A percentile compares a stretch with the other conserved stretches of the same genome.
These are phyloP conservation scores for Mormyrops attenuatus DNA, from an alignment of 2,797 vertebrate genomes.

Conservation along the genomic window DNA sequence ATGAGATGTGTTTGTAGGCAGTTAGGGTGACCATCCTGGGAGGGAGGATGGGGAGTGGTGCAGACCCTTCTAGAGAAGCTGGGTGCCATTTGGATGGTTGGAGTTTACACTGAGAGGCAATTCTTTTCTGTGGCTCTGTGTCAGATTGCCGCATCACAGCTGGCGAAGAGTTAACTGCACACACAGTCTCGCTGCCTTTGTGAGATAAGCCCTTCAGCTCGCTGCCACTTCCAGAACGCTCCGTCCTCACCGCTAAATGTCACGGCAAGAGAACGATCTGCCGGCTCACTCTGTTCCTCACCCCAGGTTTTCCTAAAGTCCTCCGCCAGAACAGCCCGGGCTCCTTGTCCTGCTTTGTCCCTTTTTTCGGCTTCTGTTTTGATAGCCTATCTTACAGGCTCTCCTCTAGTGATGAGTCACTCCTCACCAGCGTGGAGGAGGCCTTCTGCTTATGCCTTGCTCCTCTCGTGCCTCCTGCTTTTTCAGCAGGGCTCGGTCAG, in stretches of 20 bases:
- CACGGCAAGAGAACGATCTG: constrained; percentile 55
- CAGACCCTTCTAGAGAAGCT: not conserved
- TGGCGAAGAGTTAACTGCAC: not conserved
- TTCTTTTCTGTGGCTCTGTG: not conserved
- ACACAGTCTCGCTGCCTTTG: not conserved
- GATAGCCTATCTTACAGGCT: not conserved
- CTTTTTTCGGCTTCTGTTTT: not conserved
- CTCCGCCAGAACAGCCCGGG: not conserved
- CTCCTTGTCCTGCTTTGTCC: not conserved
- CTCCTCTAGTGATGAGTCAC: not conserved
- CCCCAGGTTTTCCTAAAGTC: not conserved
- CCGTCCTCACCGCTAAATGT: constrained; percentile 65
- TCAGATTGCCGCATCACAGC: not conserved
- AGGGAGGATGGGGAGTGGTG: not conserved
- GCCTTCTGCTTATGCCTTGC: not conserved
- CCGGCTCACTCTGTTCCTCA: constrained; percentile 6
- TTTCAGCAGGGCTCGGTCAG: not conserved
- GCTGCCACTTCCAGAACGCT: constrained; percentile 52
- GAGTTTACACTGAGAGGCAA: not conserved
- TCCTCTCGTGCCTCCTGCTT: not conserved
- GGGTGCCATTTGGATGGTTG: not conserved
- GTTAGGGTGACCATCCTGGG: not conserved
- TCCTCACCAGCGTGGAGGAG: not conserved
- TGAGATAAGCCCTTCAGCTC: constrained; percentile 13
- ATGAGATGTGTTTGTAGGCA: not conserved